Evolutionary conservation across 2,797 vertebrate species (phyloP), one percentile per base, ranked within the genome.

Genomic region (Clarias fuscus): DNA sequence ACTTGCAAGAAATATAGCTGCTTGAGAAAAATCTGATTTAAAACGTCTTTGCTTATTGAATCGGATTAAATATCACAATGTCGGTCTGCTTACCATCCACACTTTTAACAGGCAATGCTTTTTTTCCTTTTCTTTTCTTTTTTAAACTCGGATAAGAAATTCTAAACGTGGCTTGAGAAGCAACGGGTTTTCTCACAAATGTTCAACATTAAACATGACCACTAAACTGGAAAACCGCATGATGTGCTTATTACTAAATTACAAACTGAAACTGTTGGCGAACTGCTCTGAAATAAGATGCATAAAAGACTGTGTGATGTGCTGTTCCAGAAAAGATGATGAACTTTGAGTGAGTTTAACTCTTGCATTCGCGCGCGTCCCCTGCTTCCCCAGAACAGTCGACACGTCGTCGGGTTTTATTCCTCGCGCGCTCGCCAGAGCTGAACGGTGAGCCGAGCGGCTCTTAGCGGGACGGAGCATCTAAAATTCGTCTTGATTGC

Each of bases 351-450:
- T 40, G 24, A 72, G 14, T 15, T 43, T 15, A 27, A 53, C 72
- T 27, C 56, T 22, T 59, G 75, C 27, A 13, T 33, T 33, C 30
- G 33, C 7, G 18, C 11, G 22, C 40, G 43, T 5, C 70, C n/a
- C 6, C 14, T 3, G 2, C 58, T 77, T 59, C 75, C 75, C 27
- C 11, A 22, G 8, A 20, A 30, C 7, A 22, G 33, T 22, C 48
- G 11, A 33, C 33, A 43, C 59, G 37, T 43, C 2, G 13, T 15
- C 22, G 17, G n/a, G 61, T n/a, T 27, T 64, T 64, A n/a, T 43
- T 80, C 37, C 78, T 43, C 48, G 6, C 40, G 4, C 84, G 88
- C 88, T 77, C 43, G 33, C 67, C 20, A 27, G 48, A 76, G 62
- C 65, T 64, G 59, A 67, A 30, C 72, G n/a, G 3, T 4, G 40